phyloP scores from a whole-genome alignment of 2,113 vertebrate species.

The Plecturocebus donacophilus region DNA sequence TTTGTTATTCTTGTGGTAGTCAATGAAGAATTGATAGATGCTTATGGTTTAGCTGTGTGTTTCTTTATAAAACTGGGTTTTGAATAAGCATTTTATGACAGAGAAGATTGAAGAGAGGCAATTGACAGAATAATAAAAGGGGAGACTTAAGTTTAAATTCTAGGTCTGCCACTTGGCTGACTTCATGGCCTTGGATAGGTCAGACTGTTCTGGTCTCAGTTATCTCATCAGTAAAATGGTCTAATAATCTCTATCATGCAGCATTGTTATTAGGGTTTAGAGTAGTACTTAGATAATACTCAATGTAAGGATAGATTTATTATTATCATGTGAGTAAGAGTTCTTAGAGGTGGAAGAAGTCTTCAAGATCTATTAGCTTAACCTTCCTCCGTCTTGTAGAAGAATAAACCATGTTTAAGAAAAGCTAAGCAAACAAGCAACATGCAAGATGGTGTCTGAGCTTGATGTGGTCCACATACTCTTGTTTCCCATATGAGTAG shows the following conservation, averaged over 20 bases:
- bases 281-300: not conserved
- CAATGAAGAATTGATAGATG: not conserved
- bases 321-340: not conserved
- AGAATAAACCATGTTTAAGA: not conserved
- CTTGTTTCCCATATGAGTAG: not conserved
- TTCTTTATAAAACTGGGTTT: conserved; percentile 42
- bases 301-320: not conserved
- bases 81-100: not conserved
- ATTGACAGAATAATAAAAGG: not conserved
- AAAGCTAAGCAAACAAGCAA: not conserved
- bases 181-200: not conserved
- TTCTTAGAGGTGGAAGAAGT: not conserved
- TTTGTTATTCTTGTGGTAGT: not conserved
- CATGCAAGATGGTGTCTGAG: not conserved
- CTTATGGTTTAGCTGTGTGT: not conserved
- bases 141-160: not conserved
- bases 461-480: not conserved
- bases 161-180: not conserved
- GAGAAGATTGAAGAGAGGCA: not conserved
- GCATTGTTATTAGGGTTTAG: not conserved
- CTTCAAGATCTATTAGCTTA: not conserved
- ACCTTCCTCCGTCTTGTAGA: not conserved
- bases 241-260: not conserved
- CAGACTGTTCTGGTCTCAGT: not conserved
- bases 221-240: not conserved